Conservation (phyloP, 2,888 invertebrate species). For the Sesia apiformis region DNA sequence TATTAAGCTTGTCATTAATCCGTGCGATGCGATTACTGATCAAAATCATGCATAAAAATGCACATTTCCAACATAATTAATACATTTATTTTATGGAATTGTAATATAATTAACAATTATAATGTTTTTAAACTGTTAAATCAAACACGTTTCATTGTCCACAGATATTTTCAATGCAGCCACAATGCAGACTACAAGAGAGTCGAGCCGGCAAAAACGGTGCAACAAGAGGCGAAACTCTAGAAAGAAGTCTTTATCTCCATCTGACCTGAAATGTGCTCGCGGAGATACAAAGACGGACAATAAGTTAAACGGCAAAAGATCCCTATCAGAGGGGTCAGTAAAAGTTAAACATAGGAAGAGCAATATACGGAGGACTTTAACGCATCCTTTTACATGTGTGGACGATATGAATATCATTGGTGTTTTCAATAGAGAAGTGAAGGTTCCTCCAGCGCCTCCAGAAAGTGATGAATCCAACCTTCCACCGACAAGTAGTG, state of each 20-base stretch:
- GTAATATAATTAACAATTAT: no score
- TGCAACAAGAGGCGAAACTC: slow-evolving; percentile 65
- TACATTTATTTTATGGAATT: no score
- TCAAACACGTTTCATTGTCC: slow-evolving; percentile 16
- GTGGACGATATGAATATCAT: slow-evolving; percentile 46
- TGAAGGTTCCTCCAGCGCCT: slow-evolving; percentile 38
- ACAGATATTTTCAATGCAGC: slow-evolving; percentile 52
- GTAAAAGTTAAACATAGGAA: slow-evolving; percentile 66
- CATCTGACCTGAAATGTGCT: slow-evolving; percentile 57
- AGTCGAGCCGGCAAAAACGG: slow-evolving; percentile 61
- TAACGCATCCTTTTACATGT: slow-evolving; percentile 63
- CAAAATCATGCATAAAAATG: no score
- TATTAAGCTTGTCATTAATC: no score
- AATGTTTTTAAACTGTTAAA: no score
- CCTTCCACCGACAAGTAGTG: slow-evolving; percentile 64
- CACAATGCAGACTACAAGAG: slow-evolving; percentile 63
- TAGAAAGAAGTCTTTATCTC: slow-evolving; percentile 67
- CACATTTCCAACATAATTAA: no score
- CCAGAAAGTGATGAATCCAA: slow-evolving; percentile 66
- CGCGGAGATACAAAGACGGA: slow-evolving; percentile 49
- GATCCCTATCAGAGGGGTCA: slow-evolving; percentile 64
- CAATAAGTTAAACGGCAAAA: slow-evolving; percentile 45
- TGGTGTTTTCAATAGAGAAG: slow-evolving; percentile 41
- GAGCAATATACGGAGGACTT: slow-evolving; percentile 64
- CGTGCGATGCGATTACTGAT: no score